Evolutionary conservation across 1,140 invertebrate species (phyloP).

Genomic region (Ericerus pela): DNA sequence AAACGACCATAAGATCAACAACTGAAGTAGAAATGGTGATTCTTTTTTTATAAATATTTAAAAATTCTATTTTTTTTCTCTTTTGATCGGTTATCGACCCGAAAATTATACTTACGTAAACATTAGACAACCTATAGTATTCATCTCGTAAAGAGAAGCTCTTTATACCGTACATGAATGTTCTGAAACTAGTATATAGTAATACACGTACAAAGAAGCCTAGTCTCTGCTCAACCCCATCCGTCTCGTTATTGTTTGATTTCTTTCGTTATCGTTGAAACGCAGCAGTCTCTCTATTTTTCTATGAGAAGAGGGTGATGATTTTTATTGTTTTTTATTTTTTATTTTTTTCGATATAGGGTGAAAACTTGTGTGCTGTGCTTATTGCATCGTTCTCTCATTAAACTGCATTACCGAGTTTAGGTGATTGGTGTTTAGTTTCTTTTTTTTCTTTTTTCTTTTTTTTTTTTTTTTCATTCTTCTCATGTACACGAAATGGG

Average conservation of each 20-base stretch:
- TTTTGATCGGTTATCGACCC: neutral
- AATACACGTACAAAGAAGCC: neutral
- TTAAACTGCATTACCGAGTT: neutral
- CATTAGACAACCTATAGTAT: neutral
- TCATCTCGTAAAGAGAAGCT: neutral
- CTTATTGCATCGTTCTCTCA: neutral
- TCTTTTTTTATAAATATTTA: neutral
- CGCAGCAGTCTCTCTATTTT: neutral
- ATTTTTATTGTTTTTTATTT: too few species aligned
- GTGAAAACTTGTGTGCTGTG: neutral
- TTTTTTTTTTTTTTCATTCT: too few species aligned
- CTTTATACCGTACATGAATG: too few species aligned
- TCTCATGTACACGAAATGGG: neutral
- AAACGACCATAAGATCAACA: too few species aligned
- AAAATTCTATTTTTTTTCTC: neutral
- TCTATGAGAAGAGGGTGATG: neutral
- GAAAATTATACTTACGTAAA: neutral
- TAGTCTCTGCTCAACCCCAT: neutral
- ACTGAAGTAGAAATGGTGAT: too few species aligned
- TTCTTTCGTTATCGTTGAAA: constrained; percentile 5
- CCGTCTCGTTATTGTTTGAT: neutral
- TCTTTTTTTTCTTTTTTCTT: too few species aligned
- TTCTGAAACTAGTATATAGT: neutral
- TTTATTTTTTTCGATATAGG: neutral
- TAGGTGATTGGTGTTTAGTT: neutral